Percentiles rank a stretch among this genome's conserved stretches.
phyloP scores from a whole-genome alignment of 2,888 invertebrate species.

The Leptogaster cylindrica region DNA sequence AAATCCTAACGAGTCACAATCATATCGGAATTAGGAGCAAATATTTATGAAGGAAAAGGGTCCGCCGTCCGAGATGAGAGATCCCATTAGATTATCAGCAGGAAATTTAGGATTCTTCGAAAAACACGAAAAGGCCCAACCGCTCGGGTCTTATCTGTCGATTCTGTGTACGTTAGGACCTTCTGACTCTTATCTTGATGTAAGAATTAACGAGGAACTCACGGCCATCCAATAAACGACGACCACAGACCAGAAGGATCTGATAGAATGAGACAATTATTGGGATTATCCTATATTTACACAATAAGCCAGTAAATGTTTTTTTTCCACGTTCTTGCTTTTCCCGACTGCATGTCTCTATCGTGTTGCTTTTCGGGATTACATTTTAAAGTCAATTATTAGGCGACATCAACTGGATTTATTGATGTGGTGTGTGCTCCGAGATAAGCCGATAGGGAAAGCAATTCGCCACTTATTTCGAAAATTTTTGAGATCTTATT shows the following conservation, averaged over 20 bases:
- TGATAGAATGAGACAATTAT: slow-evolving; percentile 37
- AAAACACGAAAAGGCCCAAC: slow-evolving; percentile 28
- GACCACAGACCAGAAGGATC: slow-evolving; percentile 28
- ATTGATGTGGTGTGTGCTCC: not conserved
- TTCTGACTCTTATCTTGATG: slow-evolving; percentile 28
- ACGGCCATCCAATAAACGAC: not conserved
- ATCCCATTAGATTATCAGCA: slow-evolving; percentile 39
- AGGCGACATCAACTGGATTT: slow-evolving; percentile 9
- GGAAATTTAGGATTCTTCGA: slow-evolving; percentile 31
- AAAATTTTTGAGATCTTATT: no score
- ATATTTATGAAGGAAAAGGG: slow-evolving; percentile 24
- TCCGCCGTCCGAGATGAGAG: slow-evolving; percentile 9
- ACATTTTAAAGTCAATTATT: slow-evolving; percentile 34
- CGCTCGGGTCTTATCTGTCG: not conserved
- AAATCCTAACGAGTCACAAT: not conserved
- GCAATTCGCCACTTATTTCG: no score
- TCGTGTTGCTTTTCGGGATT: slow-evolving; percentile 32
- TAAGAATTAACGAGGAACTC: slow-evolving; percentile 27
- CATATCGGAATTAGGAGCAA: slow-evolving; percentile 28
- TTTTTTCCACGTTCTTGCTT: not conserved
- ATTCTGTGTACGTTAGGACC: not conserved
- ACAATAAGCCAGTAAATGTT: slow-evolving; percentile 20
- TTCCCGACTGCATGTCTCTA: not conserved
- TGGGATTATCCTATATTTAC: slow-evolving; percentile 39
- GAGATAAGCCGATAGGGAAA: no score